Base-by-base conservation (phyloP, 2,113 vertebrate species). In the Macquaria ambigua region DNA sequence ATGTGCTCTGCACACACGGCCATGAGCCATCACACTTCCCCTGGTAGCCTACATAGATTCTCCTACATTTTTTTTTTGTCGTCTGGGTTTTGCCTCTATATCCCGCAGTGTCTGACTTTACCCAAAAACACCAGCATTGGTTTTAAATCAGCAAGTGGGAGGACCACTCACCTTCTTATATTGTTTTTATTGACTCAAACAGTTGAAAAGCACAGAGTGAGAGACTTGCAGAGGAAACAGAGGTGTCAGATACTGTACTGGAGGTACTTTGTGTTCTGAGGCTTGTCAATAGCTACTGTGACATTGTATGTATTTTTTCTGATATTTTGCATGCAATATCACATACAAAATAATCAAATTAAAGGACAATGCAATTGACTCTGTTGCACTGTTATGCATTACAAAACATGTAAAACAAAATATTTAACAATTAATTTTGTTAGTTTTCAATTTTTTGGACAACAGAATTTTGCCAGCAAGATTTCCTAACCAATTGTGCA, bases 1-100 rank as follows among this genome's bases (percentile, higher is more conserved):
- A 93, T 94, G 87, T 92, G 90, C 76, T 92, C 73, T 76, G 82
- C 90, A 89, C 90, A 73, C 82, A 86, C 83, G 86, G 89, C 85
- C 92, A 86, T 72, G 61, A 86, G 89, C 81, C 76, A 76, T 89
- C 78, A 87, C 52, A 56, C 87, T 84, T 77, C 23, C 82, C 73
- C 66, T 53, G 80, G 80, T 82, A 82, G 85, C 83, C 83, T 77
- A 84, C 85, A 90, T 58, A 83, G 71, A 66, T 50, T 50, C 63
- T 31, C 69, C 69, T 52, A 50, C 53, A 25, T 63, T 21, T 46
- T 72, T 20, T 52, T 74, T 52, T 52, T 74, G 34, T 61, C 75
- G 61, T 77, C 18, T 62, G 66, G 76, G 56, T 79, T 81, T 53
- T 59, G 62, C 39, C 31, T 82, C 56, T 62, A 16, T 52, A 50